phyloP scores from a whole-genome alignment of 2,113 vertebrate species.

The Desmodus rotundus region DNA sequence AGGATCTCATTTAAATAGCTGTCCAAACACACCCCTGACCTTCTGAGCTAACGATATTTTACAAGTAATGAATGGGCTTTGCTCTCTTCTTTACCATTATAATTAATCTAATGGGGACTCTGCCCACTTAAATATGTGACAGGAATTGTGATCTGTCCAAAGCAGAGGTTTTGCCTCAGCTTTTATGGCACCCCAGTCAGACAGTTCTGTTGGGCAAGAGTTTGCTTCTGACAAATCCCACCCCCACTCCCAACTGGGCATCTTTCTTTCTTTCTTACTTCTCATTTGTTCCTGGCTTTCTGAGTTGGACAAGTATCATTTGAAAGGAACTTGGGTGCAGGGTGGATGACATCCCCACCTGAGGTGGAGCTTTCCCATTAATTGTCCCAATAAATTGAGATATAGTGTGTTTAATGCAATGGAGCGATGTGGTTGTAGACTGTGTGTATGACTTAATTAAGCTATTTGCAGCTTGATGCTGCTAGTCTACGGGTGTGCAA shows the following conservation, averaged over 20 bases:
- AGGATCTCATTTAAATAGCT: background rate
- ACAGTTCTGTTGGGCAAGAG: background rate
- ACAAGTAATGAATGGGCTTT: background rate
- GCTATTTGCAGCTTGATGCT: slow-evolving; percentile 88
- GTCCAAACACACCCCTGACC: background rate
- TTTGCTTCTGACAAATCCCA: background rate
- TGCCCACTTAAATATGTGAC: background rate
- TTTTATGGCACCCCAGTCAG: background rate
- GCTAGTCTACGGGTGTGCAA: slow-evolving; percentile 88
- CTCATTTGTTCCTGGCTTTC: background rate
- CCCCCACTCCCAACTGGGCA: background rate
- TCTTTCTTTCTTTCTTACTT: background rate
- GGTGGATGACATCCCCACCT: slow-evolving; percentile 69
- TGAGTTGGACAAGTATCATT: slow-evolving; percentile 58
- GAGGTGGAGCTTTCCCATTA: slow-evolving; percentile 82
- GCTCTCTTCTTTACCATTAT: background rate
- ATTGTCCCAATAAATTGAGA: slow-evolving; percentile 89
- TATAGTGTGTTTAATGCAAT: slow-evolving; percentile 82
- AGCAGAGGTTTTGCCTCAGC: background rate
- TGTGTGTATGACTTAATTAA: slow-evolving; percentile 89
- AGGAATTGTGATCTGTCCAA: background rate
- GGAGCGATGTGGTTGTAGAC: slow-evolving; percentile 85
- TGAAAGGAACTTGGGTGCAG: slow-evolving; percentile 70
- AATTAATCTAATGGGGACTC: background rate
- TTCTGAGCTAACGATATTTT: background rate